Conservation (phyloP, 1,140 invertebrate species). For the Musca domestica region DNA sequence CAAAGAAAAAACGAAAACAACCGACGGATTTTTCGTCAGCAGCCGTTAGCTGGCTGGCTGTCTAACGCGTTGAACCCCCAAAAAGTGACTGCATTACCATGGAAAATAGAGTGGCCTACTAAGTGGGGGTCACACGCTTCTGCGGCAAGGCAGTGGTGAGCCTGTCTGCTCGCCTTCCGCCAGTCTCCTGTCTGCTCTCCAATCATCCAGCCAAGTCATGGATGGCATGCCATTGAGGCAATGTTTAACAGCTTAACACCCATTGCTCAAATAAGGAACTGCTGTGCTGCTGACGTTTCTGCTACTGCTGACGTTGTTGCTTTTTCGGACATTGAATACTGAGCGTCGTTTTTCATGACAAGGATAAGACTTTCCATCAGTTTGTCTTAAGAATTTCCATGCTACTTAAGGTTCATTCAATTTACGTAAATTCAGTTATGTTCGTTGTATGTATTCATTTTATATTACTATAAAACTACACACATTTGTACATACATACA, state of each 20-base stretch:
- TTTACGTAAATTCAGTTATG: no score
- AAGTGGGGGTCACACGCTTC: no score
- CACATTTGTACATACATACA: no score
- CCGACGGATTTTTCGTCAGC: not conserved
- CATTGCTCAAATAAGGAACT: not conserved
- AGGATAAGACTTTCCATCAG: no score
- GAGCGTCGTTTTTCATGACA: no score
- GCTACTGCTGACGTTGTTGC: not conserved
- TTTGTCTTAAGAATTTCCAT: no score
- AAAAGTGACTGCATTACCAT: constrained; percentile 14
- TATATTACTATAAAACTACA: no score
- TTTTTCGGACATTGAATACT: not conserved
- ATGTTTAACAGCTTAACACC: constrained; percentile 13
- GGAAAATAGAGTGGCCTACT: no score
- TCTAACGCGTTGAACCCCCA: constrained; percentile 5
- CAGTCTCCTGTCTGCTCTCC: not conserved
- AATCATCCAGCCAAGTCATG: no score
- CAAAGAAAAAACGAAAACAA: not conserved
- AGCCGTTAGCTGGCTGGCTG: not conserved
- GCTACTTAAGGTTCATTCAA: no score
- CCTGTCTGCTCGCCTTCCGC: not conserved
- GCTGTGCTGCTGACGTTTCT: not conserved
- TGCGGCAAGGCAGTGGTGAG: no score
- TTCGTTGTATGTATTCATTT: no score
- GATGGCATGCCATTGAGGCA: not conserved